A percentile compares a stretch with the other conserved stretches of the same genome.
Conservation (phyloP, 2,797 vertebrate genomes). For the Gobio occitaniae region DNA sequence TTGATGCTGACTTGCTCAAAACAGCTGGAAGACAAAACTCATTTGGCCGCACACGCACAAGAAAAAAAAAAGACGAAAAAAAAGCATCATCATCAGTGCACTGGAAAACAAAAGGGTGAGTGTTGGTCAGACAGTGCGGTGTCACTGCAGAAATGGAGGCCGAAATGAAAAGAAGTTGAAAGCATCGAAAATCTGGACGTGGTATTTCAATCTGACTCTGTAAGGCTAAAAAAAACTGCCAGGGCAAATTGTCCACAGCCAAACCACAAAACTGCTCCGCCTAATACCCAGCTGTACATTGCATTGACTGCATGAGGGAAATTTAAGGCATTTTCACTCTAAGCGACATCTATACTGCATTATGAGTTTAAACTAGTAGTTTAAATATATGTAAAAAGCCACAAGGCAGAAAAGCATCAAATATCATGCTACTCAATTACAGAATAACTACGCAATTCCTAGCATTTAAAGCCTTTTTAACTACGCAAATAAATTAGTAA, state of each 20-base stretch:
- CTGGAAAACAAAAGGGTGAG: slow-evolving; percentile 36
- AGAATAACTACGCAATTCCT: neutral
- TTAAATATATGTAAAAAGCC: neutral
- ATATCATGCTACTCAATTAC: neutral
- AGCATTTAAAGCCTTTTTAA: neutral
- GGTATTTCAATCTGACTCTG: too few species aligned
- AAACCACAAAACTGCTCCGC: slow-evolving; percentile 16
- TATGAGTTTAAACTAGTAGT: neutral
- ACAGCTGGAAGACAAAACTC: slow-evolving; percentile 41
- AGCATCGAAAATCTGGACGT: neutral
- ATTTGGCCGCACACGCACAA: slow-evolving; percentile 11
- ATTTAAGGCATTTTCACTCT: neutral
- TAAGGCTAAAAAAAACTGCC: neutral
- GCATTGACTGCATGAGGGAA: neutral
- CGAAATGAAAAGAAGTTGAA: neutral
- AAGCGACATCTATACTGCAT: neutral
- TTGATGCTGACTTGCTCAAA: slow-evolving; percentile 39
- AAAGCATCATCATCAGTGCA: neutral
- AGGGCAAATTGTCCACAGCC: neutral
- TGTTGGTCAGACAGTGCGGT: slow-evolving; percentile 29
- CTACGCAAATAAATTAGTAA: neutral
- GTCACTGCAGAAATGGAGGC: neutral
- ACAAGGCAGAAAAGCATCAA: neutral
- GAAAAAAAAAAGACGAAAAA: neutral
- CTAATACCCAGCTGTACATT: neutral